Conservation (phyloP, 2,888 invertebrate genomes). For the Urechis unicinctus region DNA sequence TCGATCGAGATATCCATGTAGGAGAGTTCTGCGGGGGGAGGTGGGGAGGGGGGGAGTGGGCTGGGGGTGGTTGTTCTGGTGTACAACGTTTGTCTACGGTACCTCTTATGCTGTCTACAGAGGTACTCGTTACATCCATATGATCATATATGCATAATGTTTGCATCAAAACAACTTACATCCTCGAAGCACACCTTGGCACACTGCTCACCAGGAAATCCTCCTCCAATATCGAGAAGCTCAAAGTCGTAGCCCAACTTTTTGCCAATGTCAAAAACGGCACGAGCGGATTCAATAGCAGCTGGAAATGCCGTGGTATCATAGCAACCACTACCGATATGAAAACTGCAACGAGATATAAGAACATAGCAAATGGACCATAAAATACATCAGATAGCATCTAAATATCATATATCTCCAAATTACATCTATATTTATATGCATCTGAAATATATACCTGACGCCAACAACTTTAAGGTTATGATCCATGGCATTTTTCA, state of each 20-base stretch:
- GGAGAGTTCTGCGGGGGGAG: too few species aligned
- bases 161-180: neutral
- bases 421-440: too few species aligned
- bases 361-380: neutral
- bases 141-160: neutral
- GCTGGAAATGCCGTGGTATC: neutral
- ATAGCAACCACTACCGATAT: neutral
- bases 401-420: too few species aligned
- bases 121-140: too few species aligned
- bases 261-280: neutral
- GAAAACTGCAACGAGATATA: neutral
- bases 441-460: neutral
- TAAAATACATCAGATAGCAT: too few species aligned
- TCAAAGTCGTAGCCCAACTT: neutral
- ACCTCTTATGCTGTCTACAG: too few species aligned
- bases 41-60: too few species aligned
- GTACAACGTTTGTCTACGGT: too few species aligned
- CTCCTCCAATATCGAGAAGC: neutral
- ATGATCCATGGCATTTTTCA: neutral
- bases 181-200: neutral
- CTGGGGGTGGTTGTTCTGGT: too few species aligned
- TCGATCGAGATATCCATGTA: too few species aligned
- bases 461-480: neutral
- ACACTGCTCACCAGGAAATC: neutral
- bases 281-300: neutral